phyloP scores from a whole-genome alignment of 2,113 vertebrate genomes.

The Hystrix cristata region DNA sequence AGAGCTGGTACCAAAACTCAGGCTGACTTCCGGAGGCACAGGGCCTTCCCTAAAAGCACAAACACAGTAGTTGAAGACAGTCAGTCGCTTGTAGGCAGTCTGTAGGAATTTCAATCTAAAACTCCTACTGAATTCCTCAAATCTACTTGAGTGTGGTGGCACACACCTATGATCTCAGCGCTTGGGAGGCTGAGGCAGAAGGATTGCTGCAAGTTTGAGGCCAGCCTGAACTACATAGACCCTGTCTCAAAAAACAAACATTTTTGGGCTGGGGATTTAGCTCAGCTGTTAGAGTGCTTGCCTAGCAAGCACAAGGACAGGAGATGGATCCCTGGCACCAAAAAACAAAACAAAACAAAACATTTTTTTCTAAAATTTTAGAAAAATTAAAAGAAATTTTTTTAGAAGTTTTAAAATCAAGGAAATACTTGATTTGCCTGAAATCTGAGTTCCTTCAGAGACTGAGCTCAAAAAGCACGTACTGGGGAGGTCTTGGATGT shows the following conservation, averaged over 20 bases:
- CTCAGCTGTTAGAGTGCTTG: too few relatives aligned
- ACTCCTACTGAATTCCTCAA: background rate
- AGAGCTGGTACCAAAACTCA: background rate
- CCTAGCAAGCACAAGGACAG: too few relatives aligned
- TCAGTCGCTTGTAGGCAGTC: background rate
- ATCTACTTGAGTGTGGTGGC: background rate
- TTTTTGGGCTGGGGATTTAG: too few relatives aligned
- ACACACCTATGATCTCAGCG: background rate
- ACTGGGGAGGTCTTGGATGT: slow-evolving; percentile 62
- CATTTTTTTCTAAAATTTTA: too few relatives aligned
- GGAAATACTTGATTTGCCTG: slow-evolving; percentile 55
- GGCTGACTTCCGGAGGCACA: background rate
- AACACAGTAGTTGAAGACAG: background rate
- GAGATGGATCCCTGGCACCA: background rate
- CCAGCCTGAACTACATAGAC: background rate
- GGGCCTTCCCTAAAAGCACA: background rate
- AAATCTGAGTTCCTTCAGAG: slow-evolving; percentile 57
- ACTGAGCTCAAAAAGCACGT: slow-evolving; percentile 55
- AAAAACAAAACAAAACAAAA: background rate
- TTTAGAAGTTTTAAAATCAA: slow-evolving; percentile 32
- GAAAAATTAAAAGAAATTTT: too few relatives aligned
- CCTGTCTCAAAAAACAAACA: background rate
- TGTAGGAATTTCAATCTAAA: background rate
- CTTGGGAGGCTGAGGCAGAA: background rate
- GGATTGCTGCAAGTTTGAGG: background rate